These are phyloP conservation scores for Gouania willdenowi DNA, from an alignment of 2,797 vertebrate species.

Conservation along the genomic window DNA sequence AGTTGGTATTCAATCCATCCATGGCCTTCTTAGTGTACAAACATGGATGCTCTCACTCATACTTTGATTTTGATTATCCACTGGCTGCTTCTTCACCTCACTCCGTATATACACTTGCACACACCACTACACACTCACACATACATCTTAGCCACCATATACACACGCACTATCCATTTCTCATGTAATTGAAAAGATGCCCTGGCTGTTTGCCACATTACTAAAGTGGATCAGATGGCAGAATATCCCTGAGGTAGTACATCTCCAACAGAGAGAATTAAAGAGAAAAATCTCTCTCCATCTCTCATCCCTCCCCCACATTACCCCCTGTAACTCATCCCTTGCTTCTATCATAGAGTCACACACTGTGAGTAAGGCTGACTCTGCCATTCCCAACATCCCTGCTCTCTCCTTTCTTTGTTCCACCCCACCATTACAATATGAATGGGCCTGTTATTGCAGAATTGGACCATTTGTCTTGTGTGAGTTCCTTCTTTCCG, in stretches of 20 bases:
- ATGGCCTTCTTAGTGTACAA: conserved; percentile 7
- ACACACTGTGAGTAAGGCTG: conserved; percentile 54
- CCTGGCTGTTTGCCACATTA: conserved; percentile 70
- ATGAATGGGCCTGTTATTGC: conserved; percentile 68
- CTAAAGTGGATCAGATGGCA: conserved; percentile 74
- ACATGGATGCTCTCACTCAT: conserved; percentile 3
- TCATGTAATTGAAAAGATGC: conserved; percentile 73
- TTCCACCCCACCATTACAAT: conserved; percentile 70
- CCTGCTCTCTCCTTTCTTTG: conserved; percentile 56
- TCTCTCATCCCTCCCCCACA: conserved; percentile 5
- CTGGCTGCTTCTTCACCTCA: conserved; percentile 10
- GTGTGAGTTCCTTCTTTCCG: conserved; percentile 53
- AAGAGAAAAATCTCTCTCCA: conserved; percentile 39
- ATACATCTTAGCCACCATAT: conserved; percentile 19
- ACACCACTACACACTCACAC: conserved; percentile 6
- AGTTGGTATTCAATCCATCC: conserved; percentile 12
- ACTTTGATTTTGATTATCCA: background rate
- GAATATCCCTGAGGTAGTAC: conserved; percentile 72
- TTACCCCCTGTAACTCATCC: conserved; percentile 10
- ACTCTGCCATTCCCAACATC: conserved; percentile 64
- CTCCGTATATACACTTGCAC: conserved; percentile 3
- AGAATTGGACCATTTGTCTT: conserved; percentile 76
- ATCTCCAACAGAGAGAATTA: conserved; percentile 70
- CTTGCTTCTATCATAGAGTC: conserved; percentile 12
- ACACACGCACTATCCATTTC: conserved; percentile 61